Percentiles rank a stretch among this genome's conserved stretches.
phyloP scores from a whole-genome alignment of 2,888 invertebrate species.

The Arge pagana region DNA sequence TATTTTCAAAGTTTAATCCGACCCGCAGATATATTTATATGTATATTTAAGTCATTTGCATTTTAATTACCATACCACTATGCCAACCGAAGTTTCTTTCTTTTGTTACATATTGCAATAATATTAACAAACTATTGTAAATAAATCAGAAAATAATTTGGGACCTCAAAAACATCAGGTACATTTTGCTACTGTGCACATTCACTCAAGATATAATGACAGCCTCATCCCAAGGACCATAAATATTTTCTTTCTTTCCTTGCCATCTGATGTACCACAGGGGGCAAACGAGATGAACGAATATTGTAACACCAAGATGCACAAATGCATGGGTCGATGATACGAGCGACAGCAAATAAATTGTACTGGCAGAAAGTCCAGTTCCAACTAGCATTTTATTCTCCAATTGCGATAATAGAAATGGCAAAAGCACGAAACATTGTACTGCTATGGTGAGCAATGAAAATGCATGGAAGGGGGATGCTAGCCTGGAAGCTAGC shows the following conservation, averaged over 20 bases:
- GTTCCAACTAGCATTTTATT: slow-evolving; percentile 63
- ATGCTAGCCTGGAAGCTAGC: slow-evolving; percentile 86
- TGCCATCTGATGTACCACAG: slow-evolving; percentile 77
- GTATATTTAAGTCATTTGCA: no score
- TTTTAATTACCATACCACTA: no score
- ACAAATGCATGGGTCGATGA: slow-evolving; percentile 65
- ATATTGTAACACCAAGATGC: slow-evolving; percentile 65
- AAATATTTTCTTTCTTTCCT: slow-evolving; percentile 85
- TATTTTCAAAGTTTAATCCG: no score
- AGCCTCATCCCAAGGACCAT: slow-evolving; percentile 99
- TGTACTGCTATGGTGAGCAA: slow-evolving; percentile 87
- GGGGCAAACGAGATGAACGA: slow-evolving; percentile 77
- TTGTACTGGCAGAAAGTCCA: slow-evolving; percentile 61
- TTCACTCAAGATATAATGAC: slow-evolving; percentile 55
- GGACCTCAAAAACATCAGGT: no score
- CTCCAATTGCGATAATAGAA: slow-evolving; percentile 70
- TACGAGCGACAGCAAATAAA: slow-evolving; percentile 61
- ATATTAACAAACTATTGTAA: no score
- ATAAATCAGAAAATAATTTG: no score
- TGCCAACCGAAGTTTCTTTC: no score
- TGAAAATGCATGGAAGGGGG: slow-evolving; percentile 86
- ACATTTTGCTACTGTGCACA: no score
- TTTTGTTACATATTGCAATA: no score
- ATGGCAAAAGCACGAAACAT: slow-evolving; percentile 87
- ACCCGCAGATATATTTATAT: no score